phyloP scores from a whole-genome alignment of 2,113 vertebrate species.

The Xenopus laevis region DNA sequence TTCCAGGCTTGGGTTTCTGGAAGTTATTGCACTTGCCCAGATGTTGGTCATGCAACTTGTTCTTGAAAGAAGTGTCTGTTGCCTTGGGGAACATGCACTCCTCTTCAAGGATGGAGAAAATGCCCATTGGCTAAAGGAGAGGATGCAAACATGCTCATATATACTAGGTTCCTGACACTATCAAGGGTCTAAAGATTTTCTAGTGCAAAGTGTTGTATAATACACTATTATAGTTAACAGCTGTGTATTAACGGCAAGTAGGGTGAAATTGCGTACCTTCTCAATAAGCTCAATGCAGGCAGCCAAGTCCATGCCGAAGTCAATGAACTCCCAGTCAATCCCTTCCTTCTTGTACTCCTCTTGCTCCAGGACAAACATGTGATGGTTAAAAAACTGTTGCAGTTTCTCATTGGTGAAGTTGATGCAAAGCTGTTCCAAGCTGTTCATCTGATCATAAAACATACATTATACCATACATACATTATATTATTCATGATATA shows the following conservation, averaged over 20 bases:
- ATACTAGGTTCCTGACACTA: too few species aligned
- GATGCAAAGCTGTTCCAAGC: conserved; percentile 61
- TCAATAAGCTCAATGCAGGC: conserved; percentile 80
- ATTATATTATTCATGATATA: too few species aligned
- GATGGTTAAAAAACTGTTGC: conserved; percentile 77
- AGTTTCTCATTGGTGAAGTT: conserved; percentile 65
- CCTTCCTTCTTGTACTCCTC: conserved; percentile 79
- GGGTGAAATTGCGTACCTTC: conserved; percentile 65
- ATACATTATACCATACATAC: not conserved
- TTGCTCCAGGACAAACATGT: conserved; percentile 82
- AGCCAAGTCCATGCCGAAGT: conserved; percentile 75
- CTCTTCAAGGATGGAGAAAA: conserved; percentile 78
- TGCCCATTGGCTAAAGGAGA: conserved; percentile 59
- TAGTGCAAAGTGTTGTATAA: too few species aligned
- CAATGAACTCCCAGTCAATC: conserved; percentile 73
- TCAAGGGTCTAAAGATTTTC: too few species aligned
- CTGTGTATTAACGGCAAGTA: conserved; percentile 58
- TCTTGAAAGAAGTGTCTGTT: conserved; percentile 78
- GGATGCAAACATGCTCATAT: conserved; percentile 18
- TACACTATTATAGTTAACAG: too few species aligned
- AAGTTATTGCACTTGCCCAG: conserved; percentile 71
- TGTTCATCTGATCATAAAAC: conserved; percentile 53
- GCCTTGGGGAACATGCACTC: too few species aligned
- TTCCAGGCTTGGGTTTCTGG: conserved; percentile 77
- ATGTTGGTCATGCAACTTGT: conserved; percentile 77